Base-by-base conservation (phyloP, 2,888 invertebrate genomes). In the Dyspetes luteomarginatus region DNA sequence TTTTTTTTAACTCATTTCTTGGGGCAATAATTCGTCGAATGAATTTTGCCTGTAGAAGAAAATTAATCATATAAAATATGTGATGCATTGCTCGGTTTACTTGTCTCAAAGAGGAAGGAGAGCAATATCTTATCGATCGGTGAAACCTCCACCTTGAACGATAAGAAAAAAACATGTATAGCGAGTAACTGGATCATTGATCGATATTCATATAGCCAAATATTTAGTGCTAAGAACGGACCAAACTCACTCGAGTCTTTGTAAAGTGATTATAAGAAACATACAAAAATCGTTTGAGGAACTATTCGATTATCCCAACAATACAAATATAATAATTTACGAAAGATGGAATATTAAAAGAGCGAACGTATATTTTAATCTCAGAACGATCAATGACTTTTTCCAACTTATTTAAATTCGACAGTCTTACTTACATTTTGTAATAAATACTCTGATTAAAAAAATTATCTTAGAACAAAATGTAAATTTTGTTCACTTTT, bases 61-160 rank as follows among this genome's bases (percentile, higher is more conserved):
- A 36, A 12, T 4, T 36, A 36, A 36, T 12, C 9, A 36, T 7
- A 36, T 36, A 12, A 36, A 3, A 36, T 7, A 2, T 3, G 9
- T 3, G 48, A 65, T 65, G 26, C 24, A 26, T 17, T 19, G 41
- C 17, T 50, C 19, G 24, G 19, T 9, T 26, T 17, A 5, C 15
- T 26, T 36, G 12, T 5, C 22, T 17, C 17, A 56, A 26, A 9
- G 26, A 43, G 15, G 4, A 41, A 55, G 43, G 15, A 71, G 45
- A 15, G 3, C 15, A 30, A 74, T 64, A 74, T 41, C 67, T 75
- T 56, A 75, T 60, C 60, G 3, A 36, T 50, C 68, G 45, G 26
- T 36, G 24, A 26, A 74, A 52, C 58, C 17, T 26, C 15, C 30
- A 48, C 50, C 24, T 48, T 58, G 67, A 41, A 41, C 41, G 55